A percentile compares a stretch with the other conserved stretches of the same genome.
phyloP scores from a whole-genome alignment of 2,113 vertebrate species.

The Tretioscincus oriximinensis region DNA sequence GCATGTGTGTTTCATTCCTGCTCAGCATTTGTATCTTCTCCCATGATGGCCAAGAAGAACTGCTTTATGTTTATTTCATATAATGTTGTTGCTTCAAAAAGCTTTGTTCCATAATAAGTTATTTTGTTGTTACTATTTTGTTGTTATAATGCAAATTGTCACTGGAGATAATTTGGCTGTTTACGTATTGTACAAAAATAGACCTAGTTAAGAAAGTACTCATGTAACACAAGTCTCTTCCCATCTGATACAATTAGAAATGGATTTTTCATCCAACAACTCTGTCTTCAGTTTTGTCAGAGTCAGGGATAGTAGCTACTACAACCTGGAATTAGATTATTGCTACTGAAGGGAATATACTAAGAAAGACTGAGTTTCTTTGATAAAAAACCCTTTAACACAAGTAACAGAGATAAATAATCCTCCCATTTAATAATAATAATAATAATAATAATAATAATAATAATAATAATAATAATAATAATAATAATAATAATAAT shows the following conservation, averaged over 20 bases:
- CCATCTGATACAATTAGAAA: neutral
- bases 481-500: too few relatives aligned
- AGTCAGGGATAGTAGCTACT: neutral
- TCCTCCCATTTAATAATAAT: slow-evolving; percentile 13
- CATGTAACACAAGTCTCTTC: neutral
- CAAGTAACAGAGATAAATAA: neutral
- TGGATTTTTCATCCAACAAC: neutral
- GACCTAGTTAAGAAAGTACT: neutral
- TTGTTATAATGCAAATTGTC: neutral
- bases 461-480: slow-evolving; percentile 10
- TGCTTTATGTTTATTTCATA: neutral
- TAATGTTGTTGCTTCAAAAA: neutral
- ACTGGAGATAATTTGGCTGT: neutral
- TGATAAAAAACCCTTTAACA: neutral
- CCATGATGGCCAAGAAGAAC: slow-evolving; percentile 36
- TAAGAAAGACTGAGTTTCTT: neutral
- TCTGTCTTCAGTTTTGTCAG: neutral
- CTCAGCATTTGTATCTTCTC: neutral
- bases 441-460: neutral
- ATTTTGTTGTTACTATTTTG: neutral
- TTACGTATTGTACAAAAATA: neutral
- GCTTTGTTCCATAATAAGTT: neutral
- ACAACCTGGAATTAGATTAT: neutral
- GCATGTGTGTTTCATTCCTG: too few relatives aligned
- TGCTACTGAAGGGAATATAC: neutral